phyloP scores from a whole-genome alignment of 2,113 vertebrate species.

The Craseonycteris thonglongyai region DNA sequence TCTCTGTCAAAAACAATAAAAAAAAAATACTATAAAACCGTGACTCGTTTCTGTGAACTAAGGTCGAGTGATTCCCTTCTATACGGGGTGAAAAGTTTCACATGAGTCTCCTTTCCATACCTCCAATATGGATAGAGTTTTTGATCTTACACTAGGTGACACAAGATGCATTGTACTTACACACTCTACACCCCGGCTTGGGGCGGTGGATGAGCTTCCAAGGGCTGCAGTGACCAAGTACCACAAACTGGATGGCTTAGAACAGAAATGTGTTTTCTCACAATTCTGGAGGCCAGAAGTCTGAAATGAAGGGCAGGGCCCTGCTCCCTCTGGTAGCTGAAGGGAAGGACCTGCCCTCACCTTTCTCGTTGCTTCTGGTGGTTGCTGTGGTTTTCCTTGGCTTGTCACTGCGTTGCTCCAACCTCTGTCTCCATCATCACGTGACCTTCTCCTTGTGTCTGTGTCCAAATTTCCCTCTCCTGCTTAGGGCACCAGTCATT shows the following conservation, averaged over 20 bases:
- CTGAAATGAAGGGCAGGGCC: neutral
- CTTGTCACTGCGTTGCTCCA: fast-evolving
- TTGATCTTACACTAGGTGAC: fast-evolving
- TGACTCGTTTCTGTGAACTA: fast-evolving
- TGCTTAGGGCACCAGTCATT: fast-evolving
- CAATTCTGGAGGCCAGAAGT: neutral
- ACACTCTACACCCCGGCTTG: fast-evolving
- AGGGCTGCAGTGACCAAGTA: fast-evolving
- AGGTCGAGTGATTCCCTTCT: fast-evolving
- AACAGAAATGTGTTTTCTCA: fast-evolving
- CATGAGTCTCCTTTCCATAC: no score
- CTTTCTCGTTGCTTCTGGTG: no score
- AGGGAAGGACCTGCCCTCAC: neutral
- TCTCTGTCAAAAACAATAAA: no score
- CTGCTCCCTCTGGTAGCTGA: neutral
- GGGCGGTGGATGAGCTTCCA: fast-evolving
- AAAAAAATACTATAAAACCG: no score
- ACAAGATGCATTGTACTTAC: fast-evolving
- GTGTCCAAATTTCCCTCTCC: neutral
- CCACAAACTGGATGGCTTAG: fast-evolving
- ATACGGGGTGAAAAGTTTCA: fast-evolving
- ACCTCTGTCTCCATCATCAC: neutral
- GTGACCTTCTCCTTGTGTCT: neutral
- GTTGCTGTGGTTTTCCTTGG: neutral
- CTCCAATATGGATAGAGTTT: neutral